A percentile compares a stretch with the other conserved stretches of the same genome.
Conservation (phyloP, 2,113 vertebrate genomes). For the Anoplopoma fimbria region DNA sequence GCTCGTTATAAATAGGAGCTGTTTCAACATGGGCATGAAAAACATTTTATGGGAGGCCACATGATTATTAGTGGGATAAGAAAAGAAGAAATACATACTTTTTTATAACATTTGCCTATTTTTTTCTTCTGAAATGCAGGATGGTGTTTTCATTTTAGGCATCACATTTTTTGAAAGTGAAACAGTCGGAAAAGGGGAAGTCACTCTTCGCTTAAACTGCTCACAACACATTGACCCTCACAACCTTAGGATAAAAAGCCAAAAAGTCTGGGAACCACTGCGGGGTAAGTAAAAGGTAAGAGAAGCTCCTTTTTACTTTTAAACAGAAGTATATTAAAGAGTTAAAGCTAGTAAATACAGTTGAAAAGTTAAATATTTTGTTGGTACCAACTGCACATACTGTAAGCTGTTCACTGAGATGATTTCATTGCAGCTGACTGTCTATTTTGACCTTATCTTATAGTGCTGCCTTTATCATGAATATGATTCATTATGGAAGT, state of each 20-base stretch:
- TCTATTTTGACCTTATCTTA: conserved; percentile 6
- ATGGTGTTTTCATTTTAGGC: too few relatives aligned
- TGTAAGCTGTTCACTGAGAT: not conserved
- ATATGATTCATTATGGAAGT: conserved; percentile 3
- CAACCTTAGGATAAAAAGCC: not conserved
- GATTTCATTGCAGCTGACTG: not conserved
- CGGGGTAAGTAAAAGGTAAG: not conserved
- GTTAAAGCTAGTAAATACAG: not conserved
- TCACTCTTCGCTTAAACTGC: not conserved
- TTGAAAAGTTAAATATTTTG: not conserved
- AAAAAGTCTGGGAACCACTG: too few relatives aligned
- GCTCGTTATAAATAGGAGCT: not conserved
- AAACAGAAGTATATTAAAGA: not conserved
- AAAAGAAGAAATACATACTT: not conserved
- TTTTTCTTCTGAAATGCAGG: not conserved
- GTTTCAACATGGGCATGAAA: not conserved
- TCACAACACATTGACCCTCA: not conserved
- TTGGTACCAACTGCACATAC: not conserved
- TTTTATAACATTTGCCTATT: not conserved
- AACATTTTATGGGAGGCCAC: not conserved
- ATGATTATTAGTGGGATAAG: not conserved
- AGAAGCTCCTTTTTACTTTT: not conserved
- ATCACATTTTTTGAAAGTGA: not conserved
- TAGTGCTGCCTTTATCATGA: not conserved
- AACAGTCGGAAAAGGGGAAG: not conserved